A percentile compares a stretch with the other conserved stretches of the same genome.
Evolutionary conservation across 2,113 vertebrate species (phyloP).

Genomic region (Burhinus bistriatus): DNA sequence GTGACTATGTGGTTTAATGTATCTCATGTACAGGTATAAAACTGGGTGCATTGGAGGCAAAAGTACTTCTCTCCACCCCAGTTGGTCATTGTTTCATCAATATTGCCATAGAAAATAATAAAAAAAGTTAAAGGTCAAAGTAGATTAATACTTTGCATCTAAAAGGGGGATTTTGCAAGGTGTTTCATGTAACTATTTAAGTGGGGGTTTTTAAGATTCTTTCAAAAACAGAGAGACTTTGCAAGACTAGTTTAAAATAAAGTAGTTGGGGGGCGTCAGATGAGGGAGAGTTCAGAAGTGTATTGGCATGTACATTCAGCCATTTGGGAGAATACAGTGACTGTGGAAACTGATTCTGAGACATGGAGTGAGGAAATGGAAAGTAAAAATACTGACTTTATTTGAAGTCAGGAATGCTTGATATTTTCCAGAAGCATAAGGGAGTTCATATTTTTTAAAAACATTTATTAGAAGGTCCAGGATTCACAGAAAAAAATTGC

Average conservation of each 20-base stretch:
- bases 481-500: not conserved
- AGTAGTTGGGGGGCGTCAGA: not conserved
- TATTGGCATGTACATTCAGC: not conserved
- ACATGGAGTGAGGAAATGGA: not conserved
- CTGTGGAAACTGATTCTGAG: not conserved
- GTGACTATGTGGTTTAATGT: not conserved
- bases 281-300: not conserved
- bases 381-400: not conserved
- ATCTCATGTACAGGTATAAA: not conserved
- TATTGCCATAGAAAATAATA: not conserved
- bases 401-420: not conserved
- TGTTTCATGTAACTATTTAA: not conserved
- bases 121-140: not conserved
- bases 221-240: not conserved
- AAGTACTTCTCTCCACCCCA: not conserved
- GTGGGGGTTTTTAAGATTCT: not conserved
- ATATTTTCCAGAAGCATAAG: not conserved
- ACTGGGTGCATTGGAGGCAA: not conserved
- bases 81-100: not conserved
- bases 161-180: not conserved
- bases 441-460: not conserved
- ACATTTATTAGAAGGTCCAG: not conserved
- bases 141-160: not conserved
- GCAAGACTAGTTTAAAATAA: not conserved
- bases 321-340: not conserved